Conservation (phyloP, 2,797 vertebrate species). For the Acomys russatus region DNA sequence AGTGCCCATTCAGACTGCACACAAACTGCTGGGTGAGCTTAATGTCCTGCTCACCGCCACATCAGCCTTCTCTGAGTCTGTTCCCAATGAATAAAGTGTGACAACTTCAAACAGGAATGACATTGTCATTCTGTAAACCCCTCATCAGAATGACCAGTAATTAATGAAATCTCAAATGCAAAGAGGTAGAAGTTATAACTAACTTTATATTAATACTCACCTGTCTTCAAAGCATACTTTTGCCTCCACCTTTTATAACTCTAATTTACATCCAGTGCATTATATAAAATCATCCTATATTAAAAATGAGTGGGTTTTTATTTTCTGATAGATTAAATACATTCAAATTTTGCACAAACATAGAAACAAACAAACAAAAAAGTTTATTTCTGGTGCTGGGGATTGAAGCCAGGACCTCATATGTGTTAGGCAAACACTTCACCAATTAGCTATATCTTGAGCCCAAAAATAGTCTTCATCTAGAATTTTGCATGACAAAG, state of each 20-base stretch:
- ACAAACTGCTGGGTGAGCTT: neutral
- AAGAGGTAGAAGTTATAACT: conserved; percentile 17
- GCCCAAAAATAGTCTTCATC: neutral
- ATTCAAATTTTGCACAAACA: neutral
- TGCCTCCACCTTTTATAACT: neutral
- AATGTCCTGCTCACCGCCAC: neutral
- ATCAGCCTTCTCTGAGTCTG: neutral
- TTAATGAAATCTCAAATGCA: conserved; percentile 51
- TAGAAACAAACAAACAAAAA: neutral
- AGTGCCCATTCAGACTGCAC: conserved; percentile 5
- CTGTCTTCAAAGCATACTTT: conserved; percentile 51
- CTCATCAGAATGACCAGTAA: neutral
- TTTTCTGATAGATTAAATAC: neutral
- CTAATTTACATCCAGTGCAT: neutral
- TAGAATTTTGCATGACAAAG: conserved; percentile 28
- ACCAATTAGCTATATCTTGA: neutral
- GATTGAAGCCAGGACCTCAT: neutral
- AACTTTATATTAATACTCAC: conserved; percentile 42
- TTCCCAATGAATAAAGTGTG: neutral
- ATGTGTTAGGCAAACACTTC: neutral
- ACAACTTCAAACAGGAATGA: conserved; percentile 16
- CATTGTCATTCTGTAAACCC: neutral
- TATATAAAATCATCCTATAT: conserved; percentile 46
- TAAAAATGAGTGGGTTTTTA: neutral
- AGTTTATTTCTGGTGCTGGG: neutral